Evolutionary conservation across 2,888 invertebrate species (phyloP).

Genomic region (Hirtodrosophila confusa): DNA sequence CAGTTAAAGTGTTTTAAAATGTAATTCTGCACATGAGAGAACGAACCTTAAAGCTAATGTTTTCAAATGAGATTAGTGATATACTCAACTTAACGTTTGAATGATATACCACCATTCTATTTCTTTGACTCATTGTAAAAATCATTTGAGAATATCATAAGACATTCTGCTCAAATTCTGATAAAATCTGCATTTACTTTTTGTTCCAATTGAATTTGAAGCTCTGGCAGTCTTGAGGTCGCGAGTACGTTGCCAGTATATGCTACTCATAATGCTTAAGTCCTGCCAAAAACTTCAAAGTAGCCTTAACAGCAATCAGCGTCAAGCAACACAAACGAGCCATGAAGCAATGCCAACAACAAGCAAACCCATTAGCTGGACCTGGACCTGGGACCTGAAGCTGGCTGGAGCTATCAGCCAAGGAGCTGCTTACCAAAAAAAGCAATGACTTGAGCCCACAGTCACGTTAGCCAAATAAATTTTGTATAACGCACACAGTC

Average conservation of each 20-base stretch:
- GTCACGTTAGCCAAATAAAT: constrained; percentile 56
- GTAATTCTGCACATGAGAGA: too few species aligned
- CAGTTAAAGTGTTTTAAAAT: too few species aligned
- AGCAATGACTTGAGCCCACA: constrained; percentile 43
- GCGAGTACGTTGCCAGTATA: not conserved
- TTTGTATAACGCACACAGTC: constrained; percentile 27
- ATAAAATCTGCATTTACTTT: too few species aligned
- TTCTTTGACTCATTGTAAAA: too few species aligned
- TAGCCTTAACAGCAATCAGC: constrained; percentile 29
- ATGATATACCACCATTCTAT: too few species aligned
- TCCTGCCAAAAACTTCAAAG: constrained; percentile 37
- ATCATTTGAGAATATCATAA: too few species aligned
- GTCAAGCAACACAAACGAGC: constrained; percentile 49
- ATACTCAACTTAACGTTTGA: too few species aligned
- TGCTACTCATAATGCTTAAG: constrained; percentile 1
- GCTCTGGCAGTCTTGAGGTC: too few species aligned
- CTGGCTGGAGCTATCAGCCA: constrained; percentile 3
- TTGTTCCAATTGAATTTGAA: too few species aligned
- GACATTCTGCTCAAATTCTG: too few species aligned
- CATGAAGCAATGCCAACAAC: constrained; percentile 44
- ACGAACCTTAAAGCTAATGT: too few species aligned
- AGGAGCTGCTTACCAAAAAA: not conserved
- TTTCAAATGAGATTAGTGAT: too few species aligned
- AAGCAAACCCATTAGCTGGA: constrained; percentile 55
- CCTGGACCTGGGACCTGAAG: not conserved